Percentiles rank a stretch among this genome's conserved stretches.
phyloP scores from a whole-genome alignment of 2,797 vertebrate genomes.

The Hyperoplus immaculatus region DNA sequence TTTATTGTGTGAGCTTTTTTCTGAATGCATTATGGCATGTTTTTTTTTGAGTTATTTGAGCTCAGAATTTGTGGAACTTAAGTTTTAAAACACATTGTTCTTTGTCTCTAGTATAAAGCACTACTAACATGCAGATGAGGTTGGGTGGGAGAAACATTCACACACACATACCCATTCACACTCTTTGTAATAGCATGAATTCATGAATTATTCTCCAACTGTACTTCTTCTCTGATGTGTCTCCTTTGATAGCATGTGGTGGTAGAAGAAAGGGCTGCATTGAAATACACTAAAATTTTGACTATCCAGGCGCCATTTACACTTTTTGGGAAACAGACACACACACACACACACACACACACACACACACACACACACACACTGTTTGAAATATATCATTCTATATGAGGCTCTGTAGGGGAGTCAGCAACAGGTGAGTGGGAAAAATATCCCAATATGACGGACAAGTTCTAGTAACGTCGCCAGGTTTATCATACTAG shows the following conservation, averaged over 20 bases:
- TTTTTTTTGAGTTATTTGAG: conserved; percentile 4
- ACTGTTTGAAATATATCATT: neutral
- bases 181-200: conserved; percentile 8
- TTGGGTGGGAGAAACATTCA: neutral
- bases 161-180: neutral
- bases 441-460: neutral
- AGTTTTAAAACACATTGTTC: conserved; percentile 17
- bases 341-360: too few species aligned
- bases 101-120: neutral
- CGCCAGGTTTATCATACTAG: conserved; percentile 17
- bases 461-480: conserved; percentile 1
- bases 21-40: conserved; percentile 18
- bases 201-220: conserved; percentile 42
- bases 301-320: conserved; percentile 7
- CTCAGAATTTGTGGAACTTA: conserved; percentile 16
- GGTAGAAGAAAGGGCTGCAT: conserved; percentile 3
- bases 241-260: conserved; percentile 12
- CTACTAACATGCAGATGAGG: neutral
- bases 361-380: too few species aligned
- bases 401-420: neutral
- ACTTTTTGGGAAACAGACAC: neutral
- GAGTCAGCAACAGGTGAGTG: conserved; percentile 20
- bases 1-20: conserved; percentile 24
- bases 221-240: conserved; percentile 18
- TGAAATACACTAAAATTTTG: conserved; percentile 8